Evolutionary conservation across 2,888 invertebrate genomes (phyloP).

Genomic region (Creontiades dilutus): DNA sequence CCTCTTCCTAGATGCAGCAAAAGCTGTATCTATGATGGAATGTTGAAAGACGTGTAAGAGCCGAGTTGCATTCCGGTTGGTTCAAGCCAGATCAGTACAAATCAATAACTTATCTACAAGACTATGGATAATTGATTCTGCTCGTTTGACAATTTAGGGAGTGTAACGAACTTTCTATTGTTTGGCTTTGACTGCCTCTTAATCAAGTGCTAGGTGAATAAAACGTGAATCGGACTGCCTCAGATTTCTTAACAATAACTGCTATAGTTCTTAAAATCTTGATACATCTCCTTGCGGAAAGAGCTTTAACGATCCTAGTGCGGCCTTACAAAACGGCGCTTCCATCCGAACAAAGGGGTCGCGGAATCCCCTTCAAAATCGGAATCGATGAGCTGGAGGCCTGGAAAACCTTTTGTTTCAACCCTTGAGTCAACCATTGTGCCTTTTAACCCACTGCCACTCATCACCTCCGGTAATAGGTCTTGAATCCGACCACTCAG

Average conservation of each 20-base stretch:
- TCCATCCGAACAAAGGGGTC: background rate
- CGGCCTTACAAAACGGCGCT: background rate
- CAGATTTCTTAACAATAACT: background rate
- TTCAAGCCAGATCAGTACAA: no score
- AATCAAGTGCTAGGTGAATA: no score
- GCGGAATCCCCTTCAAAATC: slow-evolving; percentile 49
- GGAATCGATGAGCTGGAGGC: slow-evolving; percentile 56
- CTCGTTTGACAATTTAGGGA: no score
- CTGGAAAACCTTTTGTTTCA: slow-evolving; percentile 51
- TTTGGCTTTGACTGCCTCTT: no score
- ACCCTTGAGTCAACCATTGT: slow-evolving; percentile 67
- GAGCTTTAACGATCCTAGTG: background rate
- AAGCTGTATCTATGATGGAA: no score
- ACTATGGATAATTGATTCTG: no score
- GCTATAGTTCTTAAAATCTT: background rate
- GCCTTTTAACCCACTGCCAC: slow-evolving; percentile 41
- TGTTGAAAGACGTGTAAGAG: no score
- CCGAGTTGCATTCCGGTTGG: no score
- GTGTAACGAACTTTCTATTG: no score
- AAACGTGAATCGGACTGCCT: no score
- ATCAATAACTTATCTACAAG: no score
- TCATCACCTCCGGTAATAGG: slow-evolving; percentile 51
- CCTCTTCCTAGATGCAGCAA: no score
- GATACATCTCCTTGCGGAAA: background rate
- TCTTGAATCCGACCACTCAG: slow-evolving; percentile 66